Conservation (phyloP, 2,113 vertebrate species). For the Taxidea taxus region DNA sequence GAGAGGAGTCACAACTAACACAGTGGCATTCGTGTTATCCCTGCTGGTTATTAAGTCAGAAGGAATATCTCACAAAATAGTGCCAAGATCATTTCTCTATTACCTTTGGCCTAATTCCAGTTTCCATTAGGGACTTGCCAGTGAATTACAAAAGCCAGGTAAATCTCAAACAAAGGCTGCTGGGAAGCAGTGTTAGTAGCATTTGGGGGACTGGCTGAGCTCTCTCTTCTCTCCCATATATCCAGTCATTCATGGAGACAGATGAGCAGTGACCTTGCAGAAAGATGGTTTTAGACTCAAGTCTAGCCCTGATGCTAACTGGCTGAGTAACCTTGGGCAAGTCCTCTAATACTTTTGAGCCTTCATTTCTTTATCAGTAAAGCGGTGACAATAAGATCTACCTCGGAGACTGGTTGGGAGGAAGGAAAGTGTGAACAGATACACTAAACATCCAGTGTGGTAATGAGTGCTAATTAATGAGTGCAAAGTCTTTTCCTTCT, state of each 20-base stretch:
- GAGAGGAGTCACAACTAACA: neutral
- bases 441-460: neutral
- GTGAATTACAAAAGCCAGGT: neutral
- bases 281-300: neutral
- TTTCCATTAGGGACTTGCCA: neutral
- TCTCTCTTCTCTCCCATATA: neutral
- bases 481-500: neutral
- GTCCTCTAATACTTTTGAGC: neutral
- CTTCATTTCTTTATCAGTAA: neutral
- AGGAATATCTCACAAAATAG: neutral
- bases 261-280: neutral
- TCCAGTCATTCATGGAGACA: neutral
- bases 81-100: neutral
- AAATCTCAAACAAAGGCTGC: neutral
- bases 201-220: neutral
- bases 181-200: neutral
- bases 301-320: neutral
- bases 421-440: neutral
- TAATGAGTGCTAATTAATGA: neutral
- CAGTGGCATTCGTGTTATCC: neutral
- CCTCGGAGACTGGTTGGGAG: neutral
- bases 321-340: neutral
- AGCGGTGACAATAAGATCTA: neutral
- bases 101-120: neutral
- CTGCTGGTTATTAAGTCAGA: neutral